These are phyloP conservation scores for Meteorus colon DNA, from an alignment of 2,888 invertebrate genomes.

Conservation along the genomic window DNA sequence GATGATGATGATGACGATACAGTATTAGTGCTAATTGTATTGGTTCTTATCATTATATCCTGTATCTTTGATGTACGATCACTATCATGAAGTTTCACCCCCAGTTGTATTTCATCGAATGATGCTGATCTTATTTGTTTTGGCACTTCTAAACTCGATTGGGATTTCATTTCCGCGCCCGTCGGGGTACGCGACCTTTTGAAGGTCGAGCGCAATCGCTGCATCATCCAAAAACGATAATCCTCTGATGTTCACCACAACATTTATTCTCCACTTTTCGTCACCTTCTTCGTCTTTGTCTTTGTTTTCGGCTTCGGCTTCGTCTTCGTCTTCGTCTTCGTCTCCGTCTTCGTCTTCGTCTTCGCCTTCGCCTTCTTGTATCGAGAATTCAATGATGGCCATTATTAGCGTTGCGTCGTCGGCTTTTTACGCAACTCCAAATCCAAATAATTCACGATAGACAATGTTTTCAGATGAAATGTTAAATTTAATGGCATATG, in stretches of 20 bases:
- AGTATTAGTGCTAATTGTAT: constrained; percentile 52
- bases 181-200: constrained; percentile 91
- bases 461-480: neutral
- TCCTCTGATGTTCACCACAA: neutral
- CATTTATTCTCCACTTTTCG: neutral
- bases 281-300: neutral
- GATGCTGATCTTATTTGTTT: constrained; percentile 92
- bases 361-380: constrained; percentile 1
- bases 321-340: neutral
- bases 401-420: neutral
- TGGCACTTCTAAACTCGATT: constrained; percentile 92
- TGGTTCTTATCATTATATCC: constrained; percentile 38
- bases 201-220: constrained; percentile 89
- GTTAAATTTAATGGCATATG: neutral
- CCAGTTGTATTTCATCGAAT: constrained; percentile 91
- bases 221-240: constrained; percentile 75
- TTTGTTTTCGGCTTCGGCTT: neutral
- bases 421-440: neutral
- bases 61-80: constrained; percentile 48
- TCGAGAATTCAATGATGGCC: neutral
- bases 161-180: constrained; percentile 93
- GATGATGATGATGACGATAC: constrained; percentile 66
- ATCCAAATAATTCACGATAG: neutral
- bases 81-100: constrained; percentile 79
- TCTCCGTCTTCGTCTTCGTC: neutral